Conservation (phyloP, 2,113 vertebrate species). For the Ptilonorhynchus violaceus region DNA sequence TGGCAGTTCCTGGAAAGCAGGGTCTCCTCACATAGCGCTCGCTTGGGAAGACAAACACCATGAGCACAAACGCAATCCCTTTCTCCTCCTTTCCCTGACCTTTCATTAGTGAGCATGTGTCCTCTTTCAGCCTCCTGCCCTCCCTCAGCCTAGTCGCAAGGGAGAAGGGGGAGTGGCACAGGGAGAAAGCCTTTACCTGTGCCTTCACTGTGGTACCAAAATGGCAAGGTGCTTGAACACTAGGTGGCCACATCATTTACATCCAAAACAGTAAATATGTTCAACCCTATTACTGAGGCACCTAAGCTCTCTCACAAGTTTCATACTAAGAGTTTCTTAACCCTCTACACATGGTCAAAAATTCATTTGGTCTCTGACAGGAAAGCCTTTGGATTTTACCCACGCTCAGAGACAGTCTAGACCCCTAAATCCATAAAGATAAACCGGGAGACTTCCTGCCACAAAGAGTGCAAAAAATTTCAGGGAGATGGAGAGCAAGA, state of each 20-base stretch:
- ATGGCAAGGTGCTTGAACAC: neutral
- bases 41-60: neutral
- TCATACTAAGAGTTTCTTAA: neutral
- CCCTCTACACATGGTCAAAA: neutral
- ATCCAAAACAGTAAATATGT: neutral
- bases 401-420: neutral
- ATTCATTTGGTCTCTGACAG: neutral
- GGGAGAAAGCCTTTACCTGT: neutral
- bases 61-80: neutral
- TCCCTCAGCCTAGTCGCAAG: fast-evolving
- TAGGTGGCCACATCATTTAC: neutral
- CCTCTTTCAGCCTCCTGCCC: neutral
- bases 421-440: neutral
- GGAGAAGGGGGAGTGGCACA: neutral
- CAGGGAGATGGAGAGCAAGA: neutral
- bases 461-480: neutral
- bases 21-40: fast-evolving
- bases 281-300: neutral
- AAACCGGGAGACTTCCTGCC: neutral
- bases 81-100: neutral
- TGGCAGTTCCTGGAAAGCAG: neutral
- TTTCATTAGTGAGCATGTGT: neutral
- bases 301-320: neutral
- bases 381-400: neutral
- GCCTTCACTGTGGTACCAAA: neutral